Evolutionary conservation across 2,113 vertebrate genomes (phyloP).

Genomic region (Phaethon lepturus): DNA sequence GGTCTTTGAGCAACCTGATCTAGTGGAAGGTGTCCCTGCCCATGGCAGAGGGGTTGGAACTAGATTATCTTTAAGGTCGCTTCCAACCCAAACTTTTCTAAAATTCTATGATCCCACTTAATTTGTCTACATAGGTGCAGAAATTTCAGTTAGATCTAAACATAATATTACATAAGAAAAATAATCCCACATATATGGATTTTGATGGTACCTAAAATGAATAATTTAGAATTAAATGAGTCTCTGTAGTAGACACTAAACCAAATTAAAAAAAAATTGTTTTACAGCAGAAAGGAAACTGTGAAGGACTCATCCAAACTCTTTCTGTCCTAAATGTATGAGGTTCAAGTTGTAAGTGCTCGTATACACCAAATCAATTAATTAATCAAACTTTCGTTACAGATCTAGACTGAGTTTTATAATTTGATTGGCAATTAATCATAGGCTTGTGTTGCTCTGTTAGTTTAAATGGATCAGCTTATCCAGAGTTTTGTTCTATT

Average conservation of each 20-base stretch:
- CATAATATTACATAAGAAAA: neutral
- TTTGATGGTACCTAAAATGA: neutral
- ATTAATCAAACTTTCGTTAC: neutral
- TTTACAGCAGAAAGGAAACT: neutral
- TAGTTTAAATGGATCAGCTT: neutral
- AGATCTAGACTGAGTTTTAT: neutral
- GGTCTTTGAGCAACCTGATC: no score
- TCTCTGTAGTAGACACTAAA: neutral
- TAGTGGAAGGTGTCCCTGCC: no score
- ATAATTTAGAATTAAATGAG: neutral
- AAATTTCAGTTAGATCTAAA: neutral
- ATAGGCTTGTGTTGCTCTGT: neutral
- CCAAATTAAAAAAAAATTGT: neutral
- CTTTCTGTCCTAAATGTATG: neutral
- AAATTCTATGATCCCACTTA: neutral
- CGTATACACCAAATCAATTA: neutral
- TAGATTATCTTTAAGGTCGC: no score
- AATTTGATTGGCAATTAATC: neutral
- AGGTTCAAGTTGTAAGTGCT: neutral
- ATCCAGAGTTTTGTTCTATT: neutral
- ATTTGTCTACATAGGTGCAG: neutral
- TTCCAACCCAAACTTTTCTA: no score
- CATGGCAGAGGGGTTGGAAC: no score
- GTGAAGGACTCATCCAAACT: neutral
- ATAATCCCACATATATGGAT: accelerated